Conservation (phyloP, 2,113 vertebrate genomes). For the Chamaetylas fuelleborni region DNA sequence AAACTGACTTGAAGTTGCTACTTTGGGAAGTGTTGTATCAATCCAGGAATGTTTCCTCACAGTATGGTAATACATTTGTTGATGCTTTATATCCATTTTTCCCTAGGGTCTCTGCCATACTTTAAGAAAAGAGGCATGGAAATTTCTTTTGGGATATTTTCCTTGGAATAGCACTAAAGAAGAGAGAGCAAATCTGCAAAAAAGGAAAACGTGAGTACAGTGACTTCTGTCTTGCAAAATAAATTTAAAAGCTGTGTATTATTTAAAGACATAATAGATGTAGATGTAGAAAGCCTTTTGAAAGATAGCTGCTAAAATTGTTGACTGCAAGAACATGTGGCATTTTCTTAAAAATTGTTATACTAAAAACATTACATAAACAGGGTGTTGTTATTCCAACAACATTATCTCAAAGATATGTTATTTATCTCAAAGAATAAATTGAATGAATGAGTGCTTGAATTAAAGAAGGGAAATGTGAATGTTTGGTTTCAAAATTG, state of each 20-base stretch:
- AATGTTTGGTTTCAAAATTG: not conserved
- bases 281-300: not conserved
- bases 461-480: not conserved
- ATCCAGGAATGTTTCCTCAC: not conserved
- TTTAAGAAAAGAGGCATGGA: constrained; percentile 91
- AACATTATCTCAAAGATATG: too few relatives aligned
- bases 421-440: not conserved
- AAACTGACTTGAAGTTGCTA: not conserved
- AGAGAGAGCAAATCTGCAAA: constrained; percentile 84
- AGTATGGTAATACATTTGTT: not conserved
- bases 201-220: constrained; percentile 85
- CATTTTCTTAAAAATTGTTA: not conserved
- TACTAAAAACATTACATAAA: not conserved
- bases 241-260: not conserved
- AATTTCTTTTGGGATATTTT: constrained; percentile 91
- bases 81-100: not conserved
- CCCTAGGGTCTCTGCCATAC: constrained; percentile 87
- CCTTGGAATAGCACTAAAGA: constrained; percentile 91
- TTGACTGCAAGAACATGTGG: not conserved
- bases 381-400: not conserved
- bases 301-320: not conserved
- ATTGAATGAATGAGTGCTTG: not conserved
- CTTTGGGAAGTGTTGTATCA: not conserved
- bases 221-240: not conserved
- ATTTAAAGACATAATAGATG: not conserved